Conservation (phyloP, 2,113 vertebrate genomes). For the Meleagris gallopavo region DNA sequence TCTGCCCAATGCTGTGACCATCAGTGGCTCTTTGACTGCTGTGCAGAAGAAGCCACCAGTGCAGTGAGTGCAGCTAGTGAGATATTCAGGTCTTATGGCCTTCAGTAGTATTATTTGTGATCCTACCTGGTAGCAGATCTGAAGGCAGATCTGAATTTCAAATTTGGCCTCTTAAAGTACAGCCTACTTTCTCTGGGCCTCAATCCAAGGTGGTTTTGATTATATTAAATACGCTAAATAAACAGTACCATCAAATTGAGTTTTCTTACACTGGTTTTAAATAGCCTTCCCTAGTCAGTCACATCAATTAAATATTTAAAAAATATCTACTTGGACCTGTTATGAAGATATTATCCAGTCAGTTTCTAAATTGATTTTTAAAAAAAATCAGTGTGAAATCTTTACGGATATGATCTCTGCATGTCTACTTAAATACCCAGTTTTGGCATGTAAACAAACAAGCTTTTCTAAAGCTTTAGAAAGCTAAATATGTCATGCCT, state of each 20-base stretch:
- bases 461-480: not conserved
- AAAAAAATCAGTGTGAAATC: not conserved
- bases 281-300: not conserved
- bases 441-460: not conserved
- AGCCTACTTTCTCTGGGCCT: not conserved
- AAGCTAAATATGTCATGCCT: not conserved
- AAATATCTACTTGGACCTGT: not conserved
- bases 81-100: not conserved
- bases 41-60: not conserved
- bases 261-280: not conserved
- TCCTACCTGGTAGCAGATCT: too few relatives aligned
- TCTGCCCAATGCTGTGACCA: accelerated
- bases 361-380: not conserved
- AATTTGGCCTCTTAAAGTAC: not conserved
- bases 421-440: not conserved
- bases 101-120: not conserved
- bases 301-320: not conserved
- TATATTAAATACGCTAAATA: not conserved
- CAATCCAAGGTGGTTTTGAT: not conserved
- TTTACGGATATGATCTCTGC: not conserved
- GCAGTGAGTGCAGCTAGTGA: not conserved
- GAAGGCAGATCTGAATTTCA: not conserved
- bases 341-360: not conserved
- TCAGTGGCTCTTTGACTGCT: not conserved
- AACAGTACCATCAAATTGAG: not conserved